phyloP scores from a whole-genome alignment of 2,113 vertebrate genomes.

The Myotis davidii region DNA sequence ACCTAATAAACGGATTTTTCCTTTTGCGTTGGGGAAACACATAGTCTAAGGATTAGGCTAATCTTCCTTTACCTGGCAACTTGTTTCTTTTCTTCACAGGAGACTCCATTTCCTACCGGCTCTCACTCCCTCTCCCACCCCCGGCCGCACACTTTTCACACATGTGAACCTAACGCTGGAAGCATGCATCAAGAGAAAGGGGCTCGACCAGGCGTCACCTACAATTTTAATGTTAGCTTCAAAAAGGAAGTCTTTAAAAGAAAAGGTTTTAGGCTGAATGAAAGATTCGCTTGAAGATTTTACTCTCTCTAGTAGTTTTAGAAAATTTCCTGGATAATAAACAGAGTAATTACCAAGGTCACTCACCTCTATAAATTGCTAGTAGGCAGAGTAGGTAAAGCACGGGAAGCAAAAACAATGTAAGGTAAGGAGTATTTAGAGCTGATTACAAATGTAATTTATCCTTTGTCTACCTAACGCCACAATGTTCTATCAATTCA shows the following conservation, averaged over 20 bases:
- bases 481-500: not conserved
- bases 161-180: fast-evolving
- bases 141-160: not conserved
- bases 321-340: slow-evolving; percentile 27
- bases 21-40: not conserved
- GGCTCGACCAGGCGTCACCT: not conserved
- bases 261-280: not conserved
- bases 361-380: not conserved
- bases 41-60: not conserved
- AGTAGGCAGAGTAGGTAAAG: not conserved
- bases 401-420: not conserved
- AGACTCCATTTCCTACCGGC: not conserved
- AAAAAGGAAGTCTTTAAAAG: not conserved
- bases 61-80: not conserved
- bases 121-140: no score
- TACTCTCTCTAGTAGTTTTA: slow-evolving; percentile 12
- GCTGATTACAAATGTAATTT: not conserved
- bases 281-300: not conserved
- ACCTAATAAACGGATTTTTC: not conserved
- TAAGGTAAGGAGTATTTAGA: not conserved
- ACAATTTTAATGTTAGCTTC: not conserved
- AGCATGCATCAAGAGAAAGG: not conserved
- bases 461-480: not conserved
- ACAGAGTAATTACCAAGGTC: not conserved
- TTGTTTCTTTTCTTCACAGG: not conserved